Conservation (phyloP, 35 echinoderm and acorn worm species). For the Apostichopus parvimensis region DNA sequence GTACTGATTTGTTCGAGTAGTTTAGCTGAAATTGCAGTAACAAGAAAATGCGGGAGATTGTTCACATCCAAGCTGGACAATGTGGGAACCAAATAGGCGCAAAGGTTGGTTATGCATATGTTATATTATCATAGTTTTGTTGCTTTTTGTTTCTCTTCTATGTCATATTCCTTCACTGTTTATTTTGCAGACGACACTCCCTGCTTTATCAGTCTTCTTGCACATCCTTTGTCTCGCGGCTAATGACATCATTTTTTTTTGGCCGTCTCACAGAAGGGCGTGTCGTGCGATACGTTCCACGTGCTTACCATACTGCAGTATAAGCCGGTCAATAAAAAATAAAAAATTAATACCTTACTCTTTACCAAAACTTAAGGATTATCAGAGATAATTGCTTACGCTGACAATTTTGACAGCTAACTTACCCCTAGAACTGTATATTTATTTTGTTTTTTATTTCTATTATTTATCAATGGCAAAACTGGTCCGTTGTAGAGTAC, state of each 20-base stretch:
- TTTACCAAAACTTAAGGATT: too few species aligned
- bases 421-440: too few species aligned
- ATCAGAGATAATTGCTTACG: too few species aligned
- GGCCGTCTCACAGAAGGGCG: not conserved
- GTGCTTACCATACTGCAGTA: not conserved
- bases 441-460: too few species aligned
- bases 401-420: too few species aligned
- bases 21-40: not conserved
- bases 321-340: too few species aligned
- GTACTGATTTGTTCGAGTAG: not conserved
- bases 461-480: too few species aligned
- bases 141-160: not conserved
- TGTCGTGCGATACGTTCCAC: not conserved
- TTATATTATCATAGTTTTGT: not conserved
- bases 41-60: constrained; percentile 80
- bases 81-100: constrained; percentile 97
- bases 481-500: too few species aligned
- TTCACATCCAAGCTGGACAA: constrained; percentile 44
- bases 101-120: constrained; percentile 52
- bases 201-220: not conserved
- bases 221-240: not conserved
- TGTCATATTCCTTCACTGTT: not conserved
- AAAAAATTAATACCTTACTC: too few species aligned
- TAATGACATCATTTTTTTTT: not conserved
- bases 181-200: not conserved